Percentiles rank a stretch among this genome's conserved stretches.
Conservation (phyloP, 2,888 invertebrate species). For the Camponotus fellah region DNA sequence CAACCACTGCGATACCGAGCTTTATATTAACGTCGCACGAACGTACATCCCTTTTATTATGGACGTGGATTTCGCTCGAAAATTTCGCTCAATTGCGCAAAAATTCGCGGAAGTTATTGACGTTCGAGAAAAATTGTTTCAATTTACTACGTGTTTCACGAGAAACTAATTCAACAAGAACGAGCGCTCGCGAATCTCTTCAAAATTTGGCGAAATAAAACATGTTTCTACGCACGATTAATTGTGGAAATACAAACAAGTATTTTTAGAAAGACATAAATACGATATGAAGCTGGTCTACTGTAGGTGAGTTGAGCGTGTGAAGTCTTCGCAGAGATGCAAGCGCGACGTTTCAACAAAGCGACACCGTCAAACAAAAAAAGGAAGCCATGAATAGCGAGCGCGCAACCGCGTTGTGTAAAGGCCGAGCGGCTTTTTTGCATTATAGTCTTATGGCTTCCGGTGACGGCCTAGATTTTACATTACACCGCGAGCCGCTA, state of each 20-base stretch:
- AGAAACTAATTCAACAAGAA: neutral
- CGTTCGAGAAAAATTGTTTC: neutral
- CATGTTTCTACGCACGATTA: neutral
- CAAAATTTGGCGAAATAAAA: neutral
- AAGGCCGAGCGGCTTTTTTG: constrained; percentile 30
- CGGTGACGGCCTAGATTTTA: constrained; percentile 66
- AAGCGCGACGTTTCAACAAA: constrained; percentile 48
- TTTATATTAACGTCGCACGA: constrained; percentile 40
- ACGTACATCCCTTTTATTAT: constrained; percentile 45
- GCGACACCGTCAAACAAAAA: constrained; percentile 52
- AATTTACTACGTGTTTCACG: constrained; percentile 1
- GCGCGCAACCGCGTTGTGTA: constrained; percentile 1
- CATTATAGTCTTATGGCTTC: constrained; percentile 69
- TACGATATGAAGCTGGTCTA: neutral
- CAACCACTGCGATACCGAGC: constrained; percentile 25
- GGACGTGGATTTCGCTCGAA: constrained; percentile 21
- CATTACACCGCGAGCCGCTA: constrained; percentile 64
- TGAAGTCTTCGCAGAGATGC: constrained; percentile 13
- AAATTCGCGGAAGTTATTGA: constrained; percentile 53
- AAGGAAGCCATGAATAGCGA: constrained; percentile 61
- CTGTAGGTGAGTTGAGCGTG: neutral
- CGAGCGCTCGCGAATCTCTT: neutral
- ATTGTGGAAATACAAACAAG: neutral
- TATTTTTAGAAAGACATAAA: neutral
- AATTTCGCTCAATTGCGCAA: constrained; percentile 38